Percentiles rank a stretch among this genome's conserved stretches.
phyloP scores from a whole-genome alignment of 2,888 invertebrate species.

The Tenthredo livida region DNA sequence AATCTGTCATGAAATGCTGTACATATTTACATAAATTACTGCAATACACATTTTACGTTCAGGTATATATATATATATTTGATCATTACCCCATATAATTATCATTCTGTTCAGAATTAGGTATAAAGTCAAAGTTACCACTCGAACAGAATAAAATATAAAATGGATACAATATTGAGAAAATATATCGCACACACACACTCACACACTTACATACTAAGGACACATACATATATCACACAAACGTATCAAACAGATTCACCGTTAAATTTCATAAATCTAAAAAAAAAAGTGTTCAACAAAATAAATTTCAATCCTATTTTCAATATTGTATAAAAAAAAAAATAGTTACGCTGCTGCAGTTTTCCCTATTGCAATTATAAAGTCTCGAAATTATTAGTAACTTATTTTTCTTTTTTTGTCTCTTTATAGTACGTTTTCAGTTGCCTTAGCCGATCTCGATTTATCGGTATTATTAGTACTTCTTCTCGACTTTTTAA shows the following conservation, averaged over 20 bases:
- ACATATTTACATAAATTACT: slow-evolving; percentile 61
- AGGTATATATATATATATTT: background rate
- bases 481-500: background rate
- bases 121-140: background rate
- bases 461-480: background rate
- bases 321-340: background rate
- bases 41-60: background rate
- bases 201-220: background rate
- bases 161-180: background rate
- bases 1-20: slow-evolving; percentile 65
- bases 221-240: background rate
- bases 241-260: background rate
- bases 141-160: background rate
- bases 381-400: background rate
- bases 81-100: background rate
- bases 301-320: background rate
- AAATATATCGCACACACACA: background rate
- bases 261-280: background rate
- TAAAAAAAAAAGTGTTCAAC: background rate
- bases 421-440: too few species aligned
- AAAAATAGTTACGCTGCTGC: background rate
- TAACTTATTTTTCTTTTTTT: background rate
- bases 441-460: too few species aligned
- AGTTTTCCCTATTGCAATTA: background rate
- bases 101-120: background rate